A percentile compares a stretch with the other conserved stretches of the same genome.
Evolutionary conservation across 2,797 vertebrate species (phyloP).

Genomic region (Tapirus indicus): DNA sequence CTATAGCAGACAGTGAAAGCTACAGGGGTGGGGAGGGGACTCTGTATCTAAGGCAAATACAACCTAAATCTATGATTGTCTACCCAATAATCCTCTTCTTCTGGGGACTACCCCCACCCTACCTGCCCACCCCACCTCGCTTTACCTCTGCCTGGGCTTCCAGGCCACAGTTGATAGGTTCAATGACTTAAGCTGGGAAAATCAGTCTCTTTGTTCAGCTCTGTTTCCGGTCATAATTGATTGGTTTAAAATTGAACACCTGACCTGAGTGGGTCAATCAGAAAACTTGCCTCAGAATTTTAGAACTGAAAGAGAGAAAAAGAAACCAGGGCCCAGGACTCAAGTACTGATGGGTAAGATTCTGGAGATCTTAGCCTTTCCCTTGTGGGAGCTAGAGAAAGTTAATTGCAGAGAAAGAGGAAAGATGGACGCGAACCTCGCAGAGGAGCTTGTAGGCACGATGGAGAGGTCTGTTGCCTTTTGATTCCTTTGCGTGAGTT

Average conservation of each 20-base stretch:
- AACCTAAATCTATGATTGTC: not conserved
- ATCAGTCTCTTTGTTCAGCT: not conserved
- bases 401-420: not conserved
- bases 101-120: no score
- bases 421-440: not conserved
- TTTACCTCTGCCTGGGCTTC: not conserved
- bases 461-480: not conserved
- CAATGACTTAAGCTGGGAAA: not conserved
- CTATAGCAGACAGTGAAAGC: not conserved
- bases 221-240: not conserved
- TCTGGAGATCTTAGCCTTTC: not conserved
- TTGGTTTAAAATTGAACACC: not conserved
- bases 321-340: not conserved
- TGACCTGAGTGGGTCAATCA: not conserved
- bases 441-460: not conserved
- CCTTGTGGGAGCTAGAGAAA: not conserved
- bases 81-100: not conserved
- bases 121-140: not conserved
- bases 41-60: not conserved
- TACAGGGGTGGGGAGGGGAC: not conserved
- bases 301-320: not conserved
- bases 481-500: not conserved
- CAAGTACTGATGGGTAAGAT: not conserved
- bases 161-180: not conserved
- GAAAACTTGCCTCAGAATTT: slow-evolving; percentile 19